A percentile compares a stretch with the other conserved stretches of the same genome.
Evolutionary conservation across 2,888 invertebrate genomes (phyloP).

Genomic region (Philereme vetulata): DNA sequence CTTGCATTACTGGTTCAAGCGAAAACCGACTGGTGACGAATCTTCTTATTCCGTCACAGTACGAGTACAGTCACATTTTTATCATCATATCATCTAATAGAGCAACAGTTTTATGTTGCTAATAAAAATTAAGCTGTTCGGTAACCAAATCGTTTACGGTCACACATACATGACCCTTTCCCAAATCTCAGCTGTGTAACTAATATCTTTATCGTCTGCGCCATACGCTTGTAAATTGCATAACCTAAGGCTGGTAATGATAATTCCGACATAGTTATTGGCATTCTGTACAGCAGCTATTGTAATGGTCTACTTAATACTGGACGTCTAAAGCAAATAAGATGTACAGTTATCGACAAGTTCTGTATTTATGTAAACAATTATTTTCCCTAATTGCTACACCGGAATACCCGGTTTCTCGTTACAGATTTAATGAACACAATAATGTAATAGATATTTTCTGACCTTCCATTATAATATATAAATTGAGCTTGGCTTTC

Average conservation of each 20-base stretch:
- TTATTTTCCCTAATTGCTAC: slow-evolving; percentile 78
- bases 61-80: too few species aligned
- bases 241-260: slow-evolving; percentile 51
- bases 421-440: slow-evolving; percentile 78
- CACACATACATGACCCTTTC: slow-evolving; percentile 23
- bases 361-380: slow-evolving; percentile 74
- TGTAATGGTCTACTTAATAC: slow-evolving; percentile 70
- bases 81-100: neutral
- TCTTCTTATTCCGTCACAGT: too few species aligned
- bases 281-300: slow-evolving; percentile 70
- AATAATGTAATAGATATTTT: slow-evolving; percentile 80
- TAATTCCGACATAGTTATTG: slow-evolving; percentile 60
- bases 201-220: slow-evolving; percentile 29
- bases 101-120: neutral
- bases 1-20: too few species aligned
- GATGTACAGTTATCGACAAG: slow-evolving; percentile 67
- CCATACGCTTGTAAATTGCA: slow-evolving; percentile 34
- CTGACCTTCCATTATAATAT: slow-evolving; percentile 65
- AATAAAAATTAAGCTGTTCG: neutral
- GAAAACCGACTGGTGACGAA: too few species aligned
- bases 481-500: slow-evolving; percentile 57
- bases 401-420: slow-evolving; percentile 55
- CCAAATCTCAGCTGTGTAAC: slow-evolving; percentile 31
- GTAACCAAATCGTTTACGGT: slow-evolving; percentile 26
- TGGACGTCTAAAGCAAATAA: slow-evolving; percentile 68